phyloP scores from a whole-genome alignment of 2,113 vertebrate genomes.

The Dolichallabes microphthalmus region DNA sequence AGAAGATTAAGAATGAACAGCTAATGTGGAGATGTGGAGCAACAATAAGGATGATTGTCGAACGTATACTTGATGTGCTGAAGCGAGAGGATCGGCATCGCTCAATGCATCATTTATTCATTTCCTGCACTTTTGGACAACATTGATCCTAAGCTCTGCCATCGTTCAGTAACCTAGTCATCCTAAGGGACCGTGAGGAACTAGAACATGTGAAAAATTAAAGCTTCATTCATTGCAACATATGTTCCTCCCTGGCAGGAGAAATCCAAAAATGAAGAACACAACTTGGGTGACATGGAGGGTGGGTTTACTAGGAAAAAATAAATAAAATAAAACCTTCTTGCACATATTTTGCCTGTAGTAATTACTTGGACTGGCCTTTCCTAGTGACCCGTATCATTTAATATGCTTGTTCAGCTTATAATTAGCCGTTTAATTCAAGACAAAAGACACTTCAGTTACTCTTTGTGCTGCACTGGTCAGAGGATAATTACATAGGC shows the following conservation, averaged over 20 bases:
- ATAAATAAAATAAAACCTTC: not conserved
- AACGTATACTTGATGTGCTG: constrained; percentile 10
- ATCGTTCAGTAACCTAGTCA: constrained; percentile 35
- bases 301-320: not conserved
- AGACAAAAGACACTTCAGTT: constrained; percentile 50
- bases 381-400: constrained; percentile 51
- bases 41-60: constrained; percentile 11
- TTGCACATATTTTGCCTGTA: constrained; percentile 41
- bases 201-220: constrained; percentile 76
- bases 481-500: constrained; percentile 50
- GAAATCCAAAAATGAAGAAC: constrained; percentile 43
- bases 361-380: constrained; percentile 51
- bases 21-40: constrained; percentile 6
- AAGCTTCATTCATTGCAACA: constrained; percentile 70
- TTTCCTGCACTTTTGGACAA: constrained; percentile 41
- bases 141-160: constrained; percentile 31
- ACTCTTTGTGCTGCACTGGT: constrained; percentile 46
- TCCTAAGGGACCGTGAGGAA: constrained; percentile 57
- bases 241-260: constrained; percentile 66
- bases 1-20: constrained; percentile 27
- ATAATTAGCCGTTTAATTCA: constrained; percentile 54
- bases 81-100: constrained; percentile 15
- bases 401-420: constrained; percentile 51
- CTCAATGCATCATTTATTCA: constrained; percentile 35
- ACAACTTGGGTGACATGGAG: constrained; percentile 8